phyloP scores from a whole-genome alignment of 2,797 vertebrate species.

The Acanthiza pusilla region DNA sequence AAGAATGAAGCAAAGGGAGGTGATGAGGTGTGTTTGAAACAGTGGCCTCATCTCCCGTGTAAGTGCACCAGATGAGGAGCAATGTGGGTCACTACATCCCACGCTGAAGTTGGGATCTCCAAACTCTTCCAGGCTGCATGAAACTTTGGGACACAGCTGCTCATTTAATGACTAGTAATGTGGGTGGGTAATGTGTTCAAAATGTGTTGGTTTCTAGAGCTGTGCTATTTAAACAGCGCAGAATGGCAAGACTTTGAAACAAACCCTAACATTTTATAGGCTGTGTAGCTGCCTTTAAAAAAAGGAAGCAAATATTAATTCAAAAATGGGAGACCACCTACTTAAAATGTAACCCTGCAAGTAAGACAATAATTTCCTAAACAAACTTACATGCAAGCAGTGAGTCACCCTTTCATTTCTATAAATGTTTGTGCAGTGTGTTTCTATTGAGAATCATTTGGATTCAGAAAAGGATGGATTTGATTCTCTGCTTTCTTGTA shows the following conservation, averaged over 20 bases:
- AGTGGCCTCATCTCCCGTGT: not conserved
- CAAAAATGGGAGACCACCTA: conserved; percentile 69
- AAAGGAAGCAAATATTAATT: conserved; percentile 64
- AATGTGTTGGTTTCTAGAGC: conserved; percentile 56
- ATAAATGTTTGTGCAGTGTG: not conserved
- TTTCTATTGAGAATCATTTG: not conserved
- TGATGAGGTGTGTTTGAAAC: conserved; percentile 43
- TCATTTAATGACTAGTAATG: conserved; percentile 39
- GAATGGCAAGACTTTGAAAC: conserved; percentile 48
- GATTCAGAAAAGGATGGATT: not conserved
- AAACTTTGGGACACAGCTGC: conserved; percentile 23
- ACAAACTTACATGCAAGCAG: conserved; percentile 47
- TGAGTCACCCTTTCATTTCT: conserved; percentile 34
- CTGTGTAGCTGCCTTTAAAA: conserved; percentile 63
- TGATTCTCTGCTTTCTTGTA: not conserved
- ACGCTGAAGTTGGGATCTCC: not conserved
- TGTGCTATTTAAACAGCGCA: conserved; percentile 48
- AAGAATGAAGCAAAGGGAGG: conserved; percentile 8
- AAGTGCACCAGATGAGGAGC: conserved; percentile 15
- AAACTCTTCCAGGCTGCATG: not conserved
- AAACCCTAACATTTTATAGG: conserved; percentile 65
- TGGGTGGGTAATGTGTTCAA: conserved; percentile 42
- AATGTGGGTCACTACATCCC: not conserved
- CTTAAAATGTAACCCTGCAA: conserved; percentile 64
- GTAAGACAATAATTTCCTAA: conserved; percentile 67